Conservation (phyloP, 2,113 vertebrate genomes). For the Falco punctatus region DNA sequence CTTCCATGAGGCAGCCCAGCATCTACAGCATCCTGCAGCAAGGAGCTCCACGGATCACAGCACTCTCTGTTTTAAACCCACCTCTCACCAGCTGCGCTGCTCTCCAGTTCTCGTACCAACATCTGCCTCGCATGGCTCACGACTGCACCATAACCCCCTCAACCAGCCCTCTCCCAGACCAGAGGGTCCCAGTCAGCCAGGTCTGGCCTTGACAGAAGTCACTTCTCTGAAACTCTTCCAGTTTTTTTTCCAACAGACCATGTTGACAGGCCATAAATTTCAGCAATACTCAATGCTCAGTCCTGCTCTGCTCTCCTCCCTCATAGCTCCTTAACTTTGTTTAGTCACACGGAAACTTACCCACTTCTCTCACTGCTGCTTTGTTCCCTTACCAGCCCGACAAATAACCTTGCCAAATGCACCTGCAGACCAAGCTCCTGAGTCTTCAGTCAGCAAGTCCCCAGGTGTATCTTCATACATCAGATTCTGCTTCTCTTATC, state of each 20-base stretch:
- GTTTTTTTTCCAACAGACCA: not conserved
- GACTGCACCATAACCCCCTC: rapidly evolving
- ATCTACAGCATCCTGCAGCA: not conserved
- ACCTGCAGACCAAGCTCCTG: not conserved
- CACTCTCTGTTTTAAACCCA: not conserved
- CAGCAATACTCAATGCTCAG: not conserved
- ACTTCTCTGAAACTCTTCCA: not conserved
- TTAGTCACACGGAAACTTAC: not conserved
- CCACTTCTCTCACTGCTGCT: not conserved
- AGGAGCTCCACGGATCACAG: not conserved
- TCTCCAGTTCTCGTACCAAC: not conserved
- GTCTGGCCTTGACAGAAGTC: not conserved
- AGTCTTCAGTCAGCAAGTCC: not conserved
- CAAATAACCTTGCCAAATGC: not conserved
- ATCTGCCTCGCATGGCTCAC: not conserved
- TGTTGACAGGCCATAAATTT: not conserved
- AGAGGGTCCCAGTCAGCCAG: not conserved
- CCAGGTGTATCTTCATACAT: not conserved
- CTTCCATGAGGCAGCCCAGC: not conserved
- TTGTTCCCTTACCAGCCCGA: not conserved
- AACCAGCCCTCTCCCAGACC: not conserved
- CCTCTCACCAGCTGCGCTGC: not conserved
- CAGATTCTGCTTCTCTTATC: not conserved
- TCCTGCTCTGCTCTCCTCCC: not conserved
- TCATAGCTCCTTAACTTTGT: not conserved